A percentile compares a stretch with the other conserved stretches of the same genome.
phyloP scores from a whole-genome alignment of 2,888 invertebrate species.

The Boloria euphrosyne region DNA sequence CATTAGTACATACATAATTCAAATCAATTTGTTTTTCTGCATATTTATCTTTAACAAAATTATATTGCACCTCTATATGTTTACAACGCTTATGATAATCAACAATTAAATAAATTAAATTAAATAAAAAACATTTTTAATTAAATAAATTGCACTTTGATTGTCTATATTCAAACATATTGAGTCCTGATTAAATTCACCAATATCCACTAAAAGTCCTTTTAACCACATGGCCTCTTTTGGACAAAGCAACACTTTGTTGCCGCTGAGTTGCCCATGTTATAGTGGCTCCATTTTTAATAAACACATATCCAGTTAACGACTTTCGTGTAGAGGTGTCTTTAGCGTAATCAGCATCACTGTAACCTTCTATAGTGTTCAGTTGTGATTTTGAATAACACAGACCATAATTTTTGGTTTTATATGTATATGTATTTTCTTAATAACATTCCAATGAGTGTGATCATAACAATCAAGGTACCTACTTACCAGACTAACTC shows the following conservation, averaged over 20 bases:
- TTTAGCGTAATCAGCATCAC: constrained; percentile 41
- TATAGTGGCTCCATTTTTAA: no score
- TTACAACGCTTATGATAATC: constrained; percentile 34
- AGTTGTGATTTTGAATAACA: no score
- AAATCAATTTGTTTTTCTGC: constrained; percentile 15
- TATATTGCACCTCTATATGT: constrained; percentile 31
- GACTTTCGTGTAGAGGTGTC: constrained; percentile 21
- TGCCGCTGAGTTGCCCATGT: constrained; percentile 25
- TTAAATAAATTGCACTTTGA: not conserved
- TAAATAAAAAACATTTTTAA: constrained; percentile 16
- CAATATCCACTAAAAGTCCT: not conserved
- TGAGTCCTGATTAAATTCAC: no score
- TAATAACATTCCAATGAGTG: constrained; percentile 10
- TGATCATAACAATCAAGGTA: constrained; percentile 7
- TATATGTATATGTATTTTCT: no score
- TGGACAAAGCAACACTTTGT: constrained; percentile 28
- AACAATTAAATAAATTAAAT: no score
- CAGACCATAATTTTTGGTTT: no score
- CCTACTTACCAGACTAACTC: constrained; percentile 4
- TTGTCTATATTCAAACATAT: no score
- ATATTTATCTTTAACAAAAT: constrained; percentile 33
- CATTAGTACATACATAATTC: no score
- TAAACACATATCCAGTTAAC: no score
- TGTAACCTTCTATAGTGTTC: no score
- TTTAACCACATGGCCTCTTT: constrained; percentile 21